Base-by-base conservation (phyloP, 2,888 invertebrate species). In the Halocaridina rubra region DNA sequence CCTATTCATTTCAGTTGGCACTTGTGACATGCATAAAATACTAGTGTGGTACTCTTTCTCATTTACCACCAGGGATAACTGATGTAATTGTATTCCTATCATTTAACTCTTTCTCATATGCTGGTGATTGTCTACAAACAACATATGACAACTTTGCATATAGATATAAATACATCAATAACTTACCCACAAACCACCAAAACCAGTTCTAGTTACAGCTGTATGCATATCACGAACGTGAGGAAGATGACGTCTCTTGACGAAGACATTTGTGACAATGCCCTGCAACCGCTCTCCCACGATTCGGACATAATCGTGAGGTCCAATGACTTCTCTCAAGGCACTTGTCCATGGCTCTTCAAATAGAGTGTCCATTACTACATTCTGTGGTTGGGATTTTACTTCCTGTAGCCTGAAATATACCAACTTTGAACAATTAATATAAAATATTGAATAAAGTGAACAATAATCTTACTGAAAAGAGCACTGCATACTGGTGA, bases 181-280 rank as follows among this genome's bases (percentile, higher is more conserved):
- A 91, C 94, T 93, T 92, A 96, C 97, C 98, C 97, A 98, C 92
- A 96, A 94, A 80, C 98, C 98, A 32, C 95, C 95, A 86, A 98
- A 93, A 1, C 98, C 98, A 80, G 98, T 97, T 89, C 95, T 94
- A 0, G 97, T 97, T 89, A 95, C 96, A 90, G 96, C 95, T 1
- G 95, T 94, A 91, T 98, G 97, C 80, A 98, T 94, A 89, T 96
- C 95, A 88, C 96, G 93, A 69, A 98, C 91, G 91, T 95, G 95
- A n/a, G 94, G 92, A 3, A 98, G 91, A 92, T 97, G 96, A 89
- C 94, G 94, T 89, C 95, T 92, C 88, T 95, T 93, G 33, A 95
- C 94, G 90, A 96, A 98, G 16, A 96, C 92, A 78, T 95, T 93
- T 22, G 97, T 91, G 77, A 97, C 92, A 46, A 98, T 92, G 7